phyloP scores from a whole-genome alignment of 1,140 invertebrate species.

The Adelges cooleyi region DNA sequence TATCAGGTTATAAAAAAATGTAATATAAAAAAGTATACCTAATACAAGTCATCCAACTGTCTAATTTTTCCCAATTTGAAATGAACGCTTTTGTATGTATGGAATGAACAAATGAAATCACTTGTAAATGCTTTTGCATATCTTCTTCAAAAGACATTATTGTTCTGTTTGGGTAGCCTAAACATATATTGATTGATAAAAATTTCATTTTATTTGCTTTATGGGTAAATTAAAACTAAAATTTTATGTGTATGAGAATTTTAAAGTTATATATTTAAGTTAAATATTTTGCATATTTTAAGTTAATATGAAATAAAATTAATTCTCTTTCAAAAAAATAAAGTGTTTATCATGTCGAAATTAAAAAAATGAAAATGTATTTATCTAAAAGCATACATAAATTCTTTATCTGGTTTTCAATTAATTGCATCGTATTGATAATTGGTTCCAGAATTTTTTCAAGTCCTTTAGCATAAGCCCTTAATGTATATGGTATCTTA shows the following conservation, averaged over 20 bases:
- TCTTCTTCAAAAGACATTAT: constrained; percentile 24
- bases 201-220: no score
- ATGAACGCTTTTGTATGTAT: constrained; percentile 1
- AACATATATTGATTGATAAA: no score
- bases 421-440: neutral
- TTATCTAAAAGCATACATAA: neutral
- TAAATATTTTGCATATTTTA: no score
- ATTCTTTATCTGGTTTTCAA: constrained; percentile 16
- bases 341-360: neutral
- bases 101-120: constrained; percentile 6
- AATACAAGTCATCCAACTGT: constrained; percentile 11
- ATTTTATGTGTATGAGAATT: no score
- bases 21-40: neutral
- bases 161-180: neutral
- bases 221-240: no score
- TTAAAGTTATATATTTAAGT: no score
- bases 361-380: neutral
- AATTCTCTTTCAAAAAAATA: no score
- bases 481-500: constrained; percentile 8
- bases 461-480: constrained; percentile 13
- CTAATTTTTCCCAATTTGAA: neutral
- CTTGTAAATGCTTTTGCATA: constrained; percentile 4
- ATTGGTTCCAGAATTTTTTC: constrained; percentile 14
- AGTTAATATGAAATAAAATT: no score
- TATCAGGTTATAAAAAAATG: no score